phyloP scores from a whole-genome alignment of 2,797 vertebrate species.

The Hippocampus kuda region DNA sequence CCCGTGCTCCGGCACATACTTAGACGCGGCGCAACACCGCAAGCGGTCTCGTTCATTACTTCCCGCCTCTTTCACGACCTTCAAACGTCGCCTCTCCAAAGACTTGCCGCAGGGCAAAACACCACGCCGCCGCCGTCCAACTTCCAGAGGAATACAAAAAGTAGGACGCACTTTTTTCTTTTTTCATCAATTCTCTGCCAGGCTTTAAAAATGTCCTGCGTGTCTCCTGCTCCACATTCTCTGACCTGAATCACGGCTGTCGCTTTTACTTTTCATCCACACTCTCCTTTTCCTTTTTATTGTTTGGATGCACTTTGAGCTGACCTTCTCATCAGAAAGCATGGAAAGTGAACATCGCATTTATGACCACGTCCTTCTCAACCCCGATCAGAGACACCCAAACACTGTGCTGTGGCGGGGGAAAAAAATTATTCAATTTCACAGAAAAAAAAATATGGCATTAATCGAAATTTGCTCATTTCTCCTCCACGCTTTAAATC shows the following conservation, averaged over 20 bases:
- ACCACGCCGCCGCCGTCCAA: background rate
- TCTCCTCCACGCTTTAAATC: background rate
- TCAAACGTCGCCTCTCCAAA: background rate
- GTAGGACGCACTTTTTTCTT: background rate
- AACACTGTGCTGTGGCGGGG: background rate
- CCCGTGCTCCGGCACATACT: no score
- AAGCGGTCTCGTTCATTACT: background rate
- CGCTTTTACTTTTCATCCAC: background rate
- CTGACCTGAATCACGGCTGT: conserved; percentile 3
- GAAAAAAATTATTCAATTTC: background rate
- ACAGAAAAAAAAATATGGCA: background rate
- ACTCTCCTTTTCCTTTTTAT: background rate
- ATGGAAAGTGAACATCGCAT: background rate
- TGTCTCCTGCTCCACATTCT: background rate
- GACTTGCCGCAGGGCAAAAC: background rate
- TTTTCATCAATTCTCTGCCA: background rate
- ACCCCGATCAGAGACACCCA: background rate
- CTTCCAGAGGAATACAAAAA: background rate
- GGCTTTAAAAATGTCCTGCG: background rate
- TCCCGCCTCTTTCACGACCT: background rate
- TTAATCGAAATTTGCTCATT: no score
- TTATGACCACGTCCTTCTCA: background rate
- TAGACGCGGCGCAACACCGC: background rate
- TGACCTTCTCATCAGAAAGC: conserved; percentile 1
- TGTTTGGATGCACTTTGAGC: conserved; percentile 6